phyloP scores from a whole-genome alignment of 2,113 vertebrate genomes.

The Capra hircus region DNA sequence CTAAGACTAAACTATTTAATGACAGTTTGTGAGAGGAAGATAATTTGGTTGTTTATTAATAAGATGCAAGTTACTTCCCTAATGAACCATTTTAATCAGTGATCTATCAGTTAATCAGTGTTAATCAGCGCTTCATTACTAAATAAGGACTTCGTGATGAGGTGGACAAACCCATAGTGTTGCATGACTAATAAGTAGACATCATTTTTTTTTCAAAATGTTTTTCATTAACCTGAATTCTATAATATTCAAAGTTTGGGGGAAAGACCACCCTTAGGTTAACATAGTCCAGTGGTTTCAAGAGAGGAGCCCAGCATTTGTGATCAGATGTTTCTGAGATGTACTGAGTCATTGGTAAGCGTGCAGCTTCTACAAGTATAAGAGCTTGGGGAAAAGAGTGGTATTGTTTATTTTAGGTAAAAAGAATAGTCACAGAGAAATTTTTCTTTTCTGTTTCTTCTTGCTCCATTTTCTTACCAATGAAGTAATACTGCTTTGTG shows the following conservation, averaged over 20 bases:
- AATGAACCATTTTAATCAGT: constrained; percentile 73
- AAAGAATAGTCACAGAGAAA: not conserved
- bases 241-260: not conserved
- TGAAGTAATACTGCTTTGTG: not conserved
- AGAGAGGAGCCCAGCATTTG: not conserved
- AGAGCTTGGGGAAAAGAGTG: not conserved
- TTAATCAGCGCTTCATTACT: constrained; percentile 69
- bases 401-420: not conserved
- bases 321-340: not conserved
- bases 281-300: not conserved
- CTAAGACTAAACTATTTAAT: constrained; percentile 53
- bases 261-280: not conserved
- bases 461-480: not conserved
- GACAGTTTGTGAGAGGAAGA: constrained; percentile 52
- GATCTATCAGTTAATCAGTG: constrained; percentile 74
- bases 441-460: not conserved
- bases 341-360: not conserved
- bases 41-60: constrained; percentile 74
- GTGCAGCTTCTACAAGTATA: not conserved
- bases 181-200: constrained; percentile 59
- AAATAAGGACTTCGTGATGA: constrained; percentile 65
- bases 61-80: constrained; percentile 68
- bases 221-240: constrained; percentile 3
- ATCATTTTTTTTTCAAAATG: not conserved
- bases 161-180: constrained; percentile 63